Evolutionary conservation across 2,113 vertebrate species (phyloP), one percentile per base, ranked within the genome.

Genomic region (Percopsis transmontana): DNA sequence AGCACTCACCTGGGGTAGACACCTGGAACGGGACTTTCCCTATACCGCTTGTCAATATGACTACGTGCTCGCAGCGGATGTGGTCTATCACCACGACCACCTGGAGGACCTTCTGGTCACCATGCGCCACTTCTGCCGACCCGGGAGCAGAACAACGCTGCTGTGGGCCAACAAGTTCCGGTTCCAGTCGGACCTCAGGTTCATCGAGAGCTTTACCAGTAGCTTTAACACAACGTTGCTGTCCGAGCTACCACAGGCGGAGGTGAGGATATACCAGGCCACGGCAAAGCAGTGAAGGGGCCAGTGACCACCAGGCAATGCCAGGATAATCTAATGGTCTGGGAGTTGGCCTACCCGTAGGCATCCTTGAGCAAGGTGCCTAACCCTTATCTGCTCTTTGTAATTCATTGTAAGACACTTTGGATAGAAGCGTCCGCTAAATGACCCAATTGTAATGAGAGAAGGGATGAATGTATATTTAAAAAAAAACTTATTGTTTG

Each of bases 101-200:
- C 84, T 94, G 50, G 92, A 95, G 0, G 53, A 92, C 21, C 88
- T 98, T 70, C 86, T 97, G 19, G 8, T 68, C 62, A 98, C 96
- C 18, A 95, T 98, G 91, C 74, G 4, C 0, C 72, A 97, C 74
- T 94, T 98, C 2, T 95, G 94, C 64, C 90, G 85, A 71, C 91
- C 89, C 3, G 94, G 86, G 13, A 86, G 87, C 6, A 16, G 85
- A 15, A 96, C 95, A 0, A 88, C 91, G 2, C 56, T 98, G 63
- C 79, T 98, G 16, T 97, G 95, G 96, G 94, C 96, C 63, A 97
- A 98, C 87, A 98, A 96, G 90, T 91, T 95, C 73, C 90, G 96
- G 44, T 96, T 98, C 87, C 92, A 88, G 63, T 91, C 93, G 0
- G 96, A 98, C 76, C 90, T 94, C 0, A 84, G 78, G 24, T 98